Evolutionary conservation across 2,888 invertebrate species (phyloP), one percentile per base, ranked within the genome.

Genomic region (Brachyptera putata): DNA sequence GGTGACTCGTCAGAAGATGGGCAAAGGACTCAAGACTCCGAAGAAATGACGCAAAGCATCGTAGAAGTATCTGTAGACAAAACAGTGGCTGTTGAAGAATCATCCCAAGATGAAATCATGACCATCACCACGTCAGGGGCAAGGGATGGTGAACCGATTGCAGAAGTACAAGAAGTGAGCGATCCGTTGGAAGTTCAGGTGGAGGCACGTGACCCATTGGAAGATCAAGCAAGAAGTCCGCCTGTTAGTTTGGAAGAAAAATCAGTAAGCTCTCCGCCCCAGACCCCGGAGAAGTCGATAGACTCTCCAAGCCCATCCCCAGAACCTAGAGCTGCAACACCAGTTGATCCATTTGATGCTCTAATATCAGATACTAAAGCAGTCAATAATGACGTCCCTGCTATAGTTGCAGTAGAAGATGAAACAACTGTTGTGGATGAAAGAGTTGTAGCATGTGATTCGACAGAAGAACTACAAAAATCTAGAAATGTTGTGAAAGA

Each of bases 1-100:
- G 25, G 37, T 48, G 21, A 56, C 11, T 58, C 55, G 1, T 57
- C 43, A 30, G 57, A 57, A 49, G 57, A 56, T 30, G 43, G 50
- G 21, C n/a, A 37, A 36, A 14, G 37, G 39, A 41, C 41, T 41
- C 41, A 60, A 56, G 18, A 43, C 3, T n/a, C 21, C n/a, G 37
- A 56, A 56, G 22, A 18, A 25, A 46, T 24, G 13, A n/a, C n/a
- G n/a, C n/a, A n/a, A n/a, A n/a, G n/a, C n/a, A n/a, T n/a, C 13
- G 21, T 41, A 9, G 18, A 14, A 21, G 16, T 41, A 7, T 18
- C 3, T 41, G 41, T 41, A 11, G n/a, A 41, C 1, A 14, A 41
- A 18, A 41, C 41, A 11, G 41, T 2, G 41, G 3, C 16, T 16
- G 21, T 41, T 5, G 41, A 41, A 3, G 41, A 41, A 18, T n/a